Conservation (phyloP, 2,797 vertebrate species). For the Enteromius paludinosus region DNA sequence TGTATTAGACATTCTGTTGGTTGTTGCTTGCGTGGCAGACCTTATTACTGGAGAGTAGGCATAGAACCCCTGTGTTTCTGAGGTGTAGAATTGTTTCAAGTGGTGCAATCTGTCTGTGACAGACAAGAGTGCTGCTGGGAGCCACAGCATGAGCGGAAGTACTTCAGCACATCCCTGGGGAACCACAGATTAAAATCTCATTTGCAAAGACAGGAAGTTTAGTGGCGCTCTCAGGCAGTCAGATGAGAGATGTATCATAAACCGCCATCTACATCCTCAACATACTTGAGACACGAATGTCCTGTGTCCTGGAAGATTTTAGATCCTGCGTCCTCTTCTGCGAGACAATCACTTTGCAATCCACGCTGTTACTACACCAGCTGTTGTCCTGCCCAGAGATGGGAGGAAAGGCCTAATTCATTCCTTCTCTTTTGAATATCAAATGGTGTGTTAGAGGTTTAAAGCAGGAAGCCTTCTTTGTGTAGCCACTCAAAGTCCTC, state of each 20-base stretch:
- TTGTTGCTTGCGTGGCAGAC: neutral
- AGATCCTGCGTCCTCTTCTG: neutral
- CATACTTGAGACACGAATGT: conserved; percentile 4
- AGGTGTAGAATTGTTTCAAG: conserved; percentile 67
- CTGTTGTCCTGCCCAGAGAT: conserved; percentile 13
- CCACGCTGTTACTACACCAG: conserved; percentile 5
- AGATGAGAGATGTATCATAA: conserved; percentile 36
- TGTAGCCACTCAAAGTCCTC: conserved; percentile 65
- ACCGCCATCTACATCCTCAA: neutral
- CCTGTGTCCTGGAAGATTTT: neutral
- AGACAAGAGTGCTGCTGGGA: conserved; percentile 72
- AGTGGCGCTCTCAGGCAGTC: conserved; percentile 71
- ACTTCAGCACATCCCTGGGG: conserved; percentile 76
- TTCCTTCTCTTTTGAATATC: conserved; percentile 71
- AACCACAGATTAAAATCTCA: conserved; percentile 81
- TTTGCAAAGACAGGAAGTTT: conserved; percentile 80
- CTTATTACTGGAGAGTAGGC: neutral
- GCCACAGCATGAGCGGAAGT: conserved; percentile 70
- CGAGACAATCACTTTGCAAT: neutral
- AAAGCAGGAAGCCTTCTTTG: conserved; percentile 65
- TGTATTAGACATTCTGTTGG: neutral
- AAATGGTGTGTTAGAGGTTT: conserved; percentile 65
- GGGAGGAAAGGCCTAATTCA: conserved; percentile 3
- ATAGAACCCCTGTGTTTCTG: conserved; percentile 52
- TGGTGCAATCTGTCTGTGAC: conserved; percentile 65